These are phyloP conservation scores for Polyergus mexicanus DNA, from an alignment of 1,140 invertebrate species.

Conservation along the genomic window DNA sequence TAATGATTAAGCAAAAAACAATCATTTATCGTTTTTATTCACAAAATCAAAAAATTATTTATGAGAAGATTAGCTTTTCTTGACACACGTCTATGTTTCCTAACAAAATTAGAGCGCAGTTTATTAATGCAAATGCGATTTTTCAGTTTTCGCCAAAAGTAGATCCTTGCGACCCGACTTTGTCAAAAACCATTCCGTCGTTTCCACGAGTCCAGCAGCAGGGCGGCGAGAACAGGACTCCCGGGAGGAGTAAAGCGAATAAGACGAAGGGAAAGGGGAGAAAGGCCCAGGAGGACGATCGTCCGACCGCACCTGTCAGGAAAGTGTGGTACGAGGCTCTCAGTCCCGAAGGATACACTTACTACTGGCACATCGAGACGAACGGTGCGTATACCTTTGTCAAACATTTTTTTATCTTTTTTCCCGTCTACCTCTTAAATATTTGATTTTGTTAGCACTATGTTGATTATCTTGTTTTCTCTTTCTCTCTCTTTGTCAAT, in stretches of 20 bases:
- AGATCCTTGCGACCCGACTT: constrained; percentile 80
- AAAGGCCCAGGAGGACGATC: constrained; percentile 82
- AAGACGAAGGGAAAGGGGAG: constrained; percentile 83
- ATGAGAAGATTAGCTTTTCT: not conserved
- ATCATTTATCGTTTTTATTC: not conserved
- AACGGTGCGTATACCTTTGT: constrained; percentile 87
- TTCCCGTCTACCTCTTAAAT: not conserved
- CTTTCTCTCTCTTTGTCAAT: constrained; percentile 1
- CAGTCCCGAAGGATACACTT: constrained; percentile 90
- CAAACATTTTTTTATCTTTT: constrained; percentile 6
- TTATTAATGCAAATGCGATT: constrained; percentile 6
- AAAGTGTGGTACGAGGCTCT: constrained; percentile 91
- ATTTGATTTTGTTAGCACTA: constrained; percentile 2
- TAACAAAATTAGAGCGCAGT: not conserved
- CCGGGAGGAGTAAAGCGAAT: constrained; percentile 79
- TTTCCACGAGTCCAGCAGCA: constrained; percentile 69
- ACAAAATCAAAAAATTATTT: not conserved
- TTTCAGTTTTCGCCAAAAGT: constrained; percentile 74
- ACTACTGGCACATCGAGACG: constrained; percentile 94
- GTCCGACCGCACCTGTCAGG: constrained; percentile 62
- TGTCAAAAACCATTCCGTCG: constrained; percentile 15
- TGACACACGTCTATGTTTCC: not conserved
- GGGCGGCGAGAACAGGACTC: constrained; percentile 81
- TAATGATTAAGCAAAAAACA: not conserved
- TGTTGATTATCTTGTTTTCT: not conserved